phyloP scores from a whole-genome alignment of 2,113 vertebrate genomes.

The Corvus moneduloides region DNA sequence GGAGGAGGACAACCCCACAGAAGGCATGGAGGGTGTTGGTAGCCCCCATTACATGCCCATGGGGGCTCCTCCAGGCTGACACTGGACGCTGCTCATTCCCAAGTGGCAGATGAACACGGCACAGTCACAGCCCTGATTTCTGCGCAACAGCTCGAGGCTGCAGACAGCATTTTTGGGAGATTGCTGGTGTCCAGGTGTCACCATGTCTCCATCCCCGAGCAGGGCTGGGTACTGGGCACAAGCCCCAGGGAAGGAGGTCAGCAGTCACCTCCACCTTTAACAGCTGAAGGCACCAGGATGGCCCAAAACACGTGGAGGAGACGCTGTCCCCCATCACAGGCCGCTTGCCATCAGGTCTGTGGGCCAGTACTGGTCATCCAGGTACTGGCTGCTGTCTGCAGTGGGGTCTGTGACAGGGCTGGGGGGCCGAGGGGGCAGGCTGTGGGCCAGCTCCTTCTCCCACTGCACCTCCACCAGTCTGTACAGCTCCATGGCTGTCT shows the following conservation, averaged over 20 bases:
- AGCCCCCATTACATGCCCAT: rapidly evolving
- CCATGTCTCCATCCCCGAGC: neutral
- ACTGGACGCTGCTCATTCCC: neutral
- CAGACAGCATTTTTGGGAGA: neutral
- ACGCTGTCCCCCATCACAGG: neutral
- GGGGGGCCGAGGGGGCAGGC: neutral
- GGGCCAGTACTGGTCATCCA: slow-evolving; percentile 93
- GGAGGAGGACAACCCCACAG: neutral
- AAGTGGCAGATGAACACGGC: neutral
- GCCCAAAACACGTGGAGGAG: rapidly evolving
- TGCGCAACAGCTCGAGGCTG: neutral
- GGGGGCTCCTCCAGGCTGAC: neutral
- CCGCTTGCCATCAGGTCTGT: slow-evolving; percentile 68
- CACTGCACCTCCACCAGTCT: slow-evolving; percentile 88
- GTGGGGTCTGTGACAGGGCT: slow-evolving; percentile 12
- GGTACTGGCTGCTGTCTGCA: slow-evolving; percentile 76
- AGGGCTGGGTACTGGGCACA: neutral
- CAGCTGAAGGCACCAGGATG: neutral
- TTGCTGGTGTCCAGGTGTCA: neutral
- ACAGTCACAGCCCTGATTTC: neutral
- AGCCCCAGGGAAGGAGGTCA: neutral
- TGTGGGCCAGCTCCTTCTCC: slow-evolving; percentile 75
- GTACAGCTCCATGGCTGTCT: slow-evolving; percentile 90
- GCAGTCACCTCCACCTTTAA: neutral
- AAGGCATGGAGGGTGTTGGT: rapidly evolving